phyloP scores from a whole-genome alignment of 2,113 vertebrate genomes.

The Uria lomvia region DNA sequence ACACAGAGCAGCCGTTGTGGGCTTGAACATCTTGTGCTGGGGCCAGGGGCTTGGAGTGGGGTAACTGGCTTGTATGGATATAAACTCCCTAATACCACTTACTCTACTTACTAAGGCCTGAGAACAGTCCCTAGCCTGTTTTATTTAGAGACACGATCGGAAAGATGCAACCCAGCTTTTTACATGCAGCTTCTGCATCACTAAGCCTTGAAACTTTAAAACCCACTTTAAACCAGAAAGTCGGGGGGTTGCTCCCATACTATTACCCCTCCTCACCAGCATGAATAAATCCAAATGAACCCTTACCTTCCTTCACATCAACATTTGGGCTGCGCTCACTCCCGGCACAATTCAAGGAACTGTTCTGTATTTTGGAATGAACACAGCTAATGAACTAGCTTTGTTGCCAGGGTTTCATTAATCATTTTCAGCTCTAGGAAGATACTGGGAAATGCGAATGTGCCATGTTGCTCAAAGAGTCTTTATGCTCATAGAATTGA shows the following conservation, averaged over 20 bases:
- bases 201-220: not conserved
- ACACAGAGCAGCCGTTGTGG: not conserved
- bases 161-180: not conserved
- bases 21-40: not conserved
- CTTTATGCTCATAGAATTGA: not conserved
- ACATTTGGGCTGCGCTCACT: not conserved
- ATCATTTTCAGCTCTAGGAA: not conserved
- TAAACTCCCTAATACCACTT: not conserved
- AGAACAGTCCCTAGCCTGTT: not conserved
- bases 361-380: not conserved
- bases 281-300: not conserved
- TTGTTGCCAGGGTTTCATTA: not conserved
- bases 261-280: not conserved
- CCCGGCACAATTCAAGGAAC: not conserved
- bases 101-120: not conserved
- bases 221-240: not conserved
- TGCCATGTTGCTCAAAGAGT: not conserved
- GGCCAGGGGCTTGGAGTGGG: not conserved
- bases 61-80: not conserved
- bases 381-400: not conserved
- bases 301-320: not conserved
- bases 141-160: not conserved
- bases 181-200: not conserved
- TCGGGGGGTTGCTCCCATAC: not conserved
- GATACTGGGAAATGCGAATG: not conserved